A percentile compares a stretch with the other conserved stretches of the same genome.
Conservation (phyloP, 2,113 vertebrate genomes). For the Cavia porcellus region DNA sequence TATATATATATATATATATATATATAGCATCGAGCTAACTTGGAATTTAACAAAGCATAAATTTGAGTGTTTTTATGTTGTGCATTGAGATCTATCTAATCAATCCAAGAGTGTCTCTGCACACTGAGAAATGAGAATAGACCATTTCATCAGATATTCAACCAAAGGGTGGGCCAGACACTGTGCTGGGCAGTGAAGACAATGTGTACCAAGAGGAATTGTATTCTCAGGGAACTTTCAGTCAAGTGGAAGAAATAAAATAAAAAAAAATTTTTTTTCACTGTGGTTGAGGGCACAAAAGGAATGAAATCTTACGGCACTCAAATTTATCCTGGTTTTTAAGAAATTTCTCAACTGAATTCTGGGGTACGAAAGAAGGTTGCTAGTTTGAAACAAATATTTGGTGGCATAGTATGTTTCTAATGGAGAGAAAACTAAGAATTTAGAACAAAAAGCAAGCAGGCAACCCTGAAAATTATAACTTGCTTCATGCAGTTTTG, state of each 20-base stretch:
- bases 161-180: neutral
- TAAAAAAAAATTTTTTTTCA: neutral
- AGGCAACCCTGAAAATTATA: no score
- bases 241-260: neutral
- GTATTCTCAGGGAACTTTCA: neutral
- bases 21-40: neutral
- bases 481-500: fast-evolving
- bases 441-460: neutral
- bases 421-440: neutral
- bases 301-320: no score
- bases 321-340: neutral
- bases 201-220: neutral
- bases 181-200: fast-evolving
- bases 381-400: no score
- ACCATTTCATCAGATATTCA: neutral
- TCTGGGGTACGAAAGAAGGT: neutral
- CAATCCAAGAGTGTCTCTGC: neutral
- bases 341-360: neutral
- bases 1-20: neutral
- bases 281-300: fast-evolving
- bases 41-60: neutral
- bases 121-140: neutral
- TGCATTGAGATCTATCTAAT: neutral
- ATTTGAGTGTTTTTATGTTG: neutral
- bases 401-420: neutral